Base-by-base conservation (phyloP, 1,140 invertebrate genomes). In the Conopomorpha cramerella region DNA sequence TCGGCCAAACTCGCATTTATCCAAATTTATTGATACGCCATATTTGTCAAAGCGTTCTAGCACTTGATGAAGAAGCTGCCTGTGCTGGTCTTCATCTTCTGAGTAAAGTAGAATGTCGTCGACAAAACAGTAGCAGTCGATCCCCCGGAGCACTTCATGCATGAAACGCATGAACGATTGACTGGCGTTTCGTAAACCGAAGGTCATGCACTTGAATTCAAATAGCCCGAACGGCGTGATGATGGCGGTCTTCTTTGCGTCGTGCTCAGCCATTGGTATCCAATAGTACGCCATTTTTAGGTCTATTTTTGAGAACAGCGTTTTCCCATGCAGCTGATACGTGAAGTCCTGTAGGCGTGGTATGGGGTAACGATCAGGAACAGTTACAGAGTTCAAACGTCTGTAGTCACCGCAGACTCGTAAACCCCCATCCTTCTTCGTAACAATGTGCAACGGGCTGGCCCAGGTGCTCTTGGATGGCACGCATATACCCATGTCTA, bases 111-210 rank as follows among this genome's bases (percentile, higher is more conserved):
- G n/a, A n/a, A n/a, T 57, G 31, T 72, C 59, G 2, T 65, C 45
- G 29, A 57, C 64, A 23, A 25, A 14, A 19, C 43, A 70, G 2
- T 15, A 23, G 34, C 51, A 68, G n/a, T 41, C 38, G 1, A 62
- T 31, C 7, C 36, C 49, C 15, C 31, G 18, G 3, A 78, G 41
- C 1, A 80, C 50, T 15, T 61, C 18, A 42, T 79, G 55, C 39
- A 83, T 81, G 12, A 77, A 60, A 2, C 81, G 39, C 45, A 81
- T 71, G 36, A 82, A 84, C 1, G 56, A 60, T 40, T 67, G 55
- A 0, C 49, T 49, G 3, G 55, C 51, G 30, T 68, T 64, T 6
- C 41, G 10, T 8, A 72, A 34, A 6, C 57, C 51, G 36, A 67
- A 58, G 49, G 23, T 32, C 43, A 52, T 51, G 1, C 11, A 13